These are phyloP conservation scores for Melinopterus prodromus DNA, from an alignment of 2,888 invertebrate species.

Conservation along the genomic window DNA sequence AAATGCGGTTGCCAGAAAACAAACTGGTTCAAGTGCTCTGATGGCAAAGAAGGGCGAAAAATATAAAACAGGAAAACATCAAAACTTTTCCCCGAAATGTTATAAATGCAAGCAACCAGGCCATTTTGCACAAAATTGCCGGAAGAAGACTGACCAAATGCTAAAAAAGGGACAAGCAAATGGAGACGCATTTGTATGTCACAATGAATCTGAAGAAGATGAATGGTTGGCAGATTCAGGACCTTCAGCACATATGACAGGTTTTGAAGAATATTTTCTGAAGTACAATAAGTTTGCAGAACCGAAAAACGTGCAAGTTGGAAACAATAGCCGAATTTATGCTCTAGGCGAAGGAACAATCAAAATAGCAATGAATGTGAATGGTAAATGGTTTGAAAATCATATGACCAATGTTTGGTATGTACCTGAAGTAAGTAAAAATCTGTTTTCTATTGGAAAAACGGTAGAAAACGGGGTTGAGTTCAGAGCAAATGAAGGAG, in stretches of 20 bases:
- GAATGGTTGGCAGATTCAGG: conserved; percentile 35
- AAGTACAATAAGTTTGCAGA: conserved; percentile 26
- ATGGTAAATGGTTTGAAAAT: too few species aligned
- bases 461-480: too few species aligned
- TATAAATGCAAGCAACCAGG: conserved; percentile 30
- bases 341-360: conserved; percentile 30
- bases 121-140: conserved; percentile 34
- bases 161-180: conserved; percentile 8
- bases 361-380: too few species aligned
- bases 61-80: not conserved
- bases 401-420: too few species aligned
- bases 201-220: conserved; percentile 24
- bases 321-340: conserved; percentile 30
- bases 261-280: conserved; percentile 25
- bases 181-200: conserved; percentile 32
- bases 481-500: too few species aligned
- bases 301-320: conserved; percentile 31
- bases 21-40: conserved; percentile 7
- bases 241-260: conserved; percentile 36
- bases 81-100: not conserved
- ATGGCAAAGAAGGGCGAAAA: conserved; percentile 9
- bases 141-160: conserved; percentile 14
- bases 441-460: too few species aligned
- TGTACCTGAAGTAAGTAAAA: too few species aligned
- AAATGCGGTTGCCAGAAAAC: too few species aligned